Evolutionary conservation across 2,797 vertebrate species (phyloP).

Genomic region (Sebastes cheni): DNA sequence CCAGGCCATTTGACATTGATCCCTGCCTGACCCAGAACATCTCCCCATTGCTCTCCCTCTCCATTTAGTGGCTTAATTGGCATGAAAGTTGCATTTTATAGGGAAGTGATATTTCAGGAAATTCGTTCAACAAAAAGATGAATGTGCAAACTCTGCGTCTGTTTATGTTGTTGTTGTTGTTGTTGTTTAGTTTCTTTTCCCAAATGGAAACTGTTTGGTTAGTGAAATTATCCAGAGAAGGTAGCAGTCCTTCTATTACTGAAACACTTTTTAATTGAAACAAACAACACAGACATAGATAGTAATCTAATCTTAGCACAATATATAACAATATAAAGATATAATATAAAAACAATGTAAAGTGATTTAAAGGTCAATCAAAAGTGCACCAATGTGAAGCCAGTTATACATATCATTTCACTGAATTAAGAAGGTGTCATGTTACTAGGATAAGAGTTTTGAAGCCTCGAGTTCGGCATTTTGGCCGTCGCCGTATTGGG

Average conservation of each 20-base stretch:
- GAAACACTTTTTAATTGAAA: not conserved
- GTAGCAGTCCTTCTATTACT: not conserved
- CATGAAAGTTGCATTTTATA: not conserved
- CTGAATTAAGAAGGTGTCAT: not conserved
- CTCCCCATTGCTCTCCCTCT: constrained; percentile 24
- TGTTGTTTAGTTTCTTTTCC: too few species aligned
- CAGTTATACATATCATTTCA: not conserved
- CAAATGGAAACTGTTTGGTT: too few species aligned
- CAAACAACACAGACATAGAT: not conserved
- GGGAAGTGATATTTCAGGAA: not conserved
- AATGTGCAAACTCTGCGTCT: not conserved
- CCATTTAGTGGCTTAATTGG: not conserved
- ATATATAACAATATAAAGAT: not conserved
- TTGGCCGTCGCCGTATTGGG: fast-evolving
- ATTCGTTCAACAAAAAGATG: not conserved
- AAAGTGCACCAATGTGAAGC: not conserved
- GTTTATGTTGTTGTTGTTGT: not conserved
- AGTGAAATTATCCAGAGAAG: not conserved
- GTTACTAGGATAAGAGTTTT: too few species aligned
- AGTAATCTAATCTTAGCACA: not conserved
- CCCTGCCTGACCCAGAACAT: constrained; percentile 70
- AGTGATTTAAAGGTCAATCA: not conserved
- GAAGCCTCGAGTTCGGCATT: too few species aligned
- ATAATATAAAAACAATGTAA: too few species aligned
- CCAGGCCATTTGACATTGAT: constrained; percentile 84